Percentiles rank a stretch among this genome's conserved stretches.
Conservation (phyloP, 2,797 vertebrate genomes). For the Siniperca undulata region DNA sequence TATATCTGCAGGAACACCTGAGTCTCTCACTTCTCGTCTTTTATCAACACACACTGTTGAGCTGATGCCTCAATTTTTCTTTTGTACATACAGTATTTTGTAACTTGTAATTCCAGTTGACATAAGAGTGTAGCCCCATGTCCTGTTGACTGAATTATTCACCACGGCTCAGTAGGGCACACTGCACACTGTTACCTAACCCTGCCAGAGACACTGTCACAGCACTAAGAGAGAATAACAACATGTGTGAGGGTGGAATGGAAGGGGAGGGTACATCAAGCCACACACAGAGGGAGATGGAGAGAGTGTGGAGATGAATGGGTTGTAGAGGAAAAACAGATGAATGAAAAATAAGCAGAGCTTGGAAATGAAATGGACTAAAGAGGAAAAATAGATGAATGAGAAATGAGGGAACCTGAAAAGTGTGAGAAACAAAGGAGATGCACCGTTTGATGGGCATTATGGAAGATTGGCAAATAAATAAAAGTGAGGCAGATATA, state of each 20-base stretch:
- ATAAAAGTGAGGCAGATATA: not conserved
- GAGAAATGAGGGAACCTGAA: slow-evolving; percentile 47
- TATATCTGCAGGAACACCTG: slow-evolving; percentile 8
- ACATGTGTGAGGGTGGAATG: slow-evolving; percentile 44
- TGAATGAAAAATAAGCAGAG: slow-evolving; percentile 58
- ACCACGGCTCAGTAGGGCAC: slow-evolving; percentile 52
- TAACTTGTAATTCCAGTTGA: slow-evolving; percentile 61
- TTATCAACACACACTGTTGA: slow-evolving; percentile 7
- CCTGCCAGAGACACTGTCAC: slow-evolving; percentile 55
- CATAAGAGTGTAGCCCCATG: slow-evolving; percentile 58
- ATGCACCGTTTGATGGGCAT: slow-evolving; percentile 35
- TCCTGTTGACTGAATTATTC: slow-evolving; percentile 74
- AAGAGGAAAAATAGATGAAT: slow-evolving; percentile 48
- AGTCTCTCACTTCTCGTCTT: not conserved
- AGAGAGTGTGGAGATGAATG: slow-evolving; percentile 57
- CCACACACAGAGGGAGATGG: slow-evolving; percentile 36
- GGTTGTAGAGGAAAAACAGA: slow-evolving; percentile 39
- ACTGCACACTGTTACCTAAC: slow-evolving; percentile 66
- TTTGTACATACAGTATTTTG: slow-evolving; percentile 32
- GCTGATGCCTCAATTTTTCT: slow-evolving; percentile 34
- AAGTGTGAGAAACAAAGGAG: slow-evolving; percentile 45
- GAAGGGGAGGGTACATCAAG: slow-evolving; percentile 28
- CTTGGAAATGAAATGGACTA: slow-evolving; percentile 44
- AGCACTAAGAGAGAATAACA: slow-evolving; percentile 54
- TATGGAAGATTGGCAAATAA: slow-evolving; percentile 24